These are phyloP conservation scores for Paedocypris sp. DNA, from an alignment of 2,113 vertebrate species.

Conservation along the genomic window DNA sequence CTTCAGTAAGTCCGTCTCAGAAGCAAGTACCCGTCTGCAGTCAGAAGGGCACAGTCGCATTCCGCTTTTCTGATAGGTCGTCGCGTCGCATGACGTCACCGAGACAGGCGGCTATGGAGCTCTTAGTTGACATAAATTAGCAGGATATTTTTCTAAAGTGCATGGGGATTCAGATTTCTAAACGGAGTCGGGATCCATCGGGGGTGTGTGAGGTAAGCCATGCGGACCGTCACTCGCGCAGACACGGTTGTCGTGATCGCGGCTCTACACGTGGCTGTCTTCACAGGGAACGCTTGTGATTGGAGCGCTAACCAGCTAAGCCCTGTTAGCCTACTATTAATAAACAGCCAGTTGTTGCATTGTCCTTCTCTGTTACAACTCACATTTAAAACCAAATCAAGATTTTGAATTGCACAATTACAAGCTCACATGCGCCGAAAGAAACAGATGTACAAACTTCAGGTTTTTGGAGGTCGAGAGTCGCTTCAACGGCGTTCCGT, in stretches of 20 bases:
- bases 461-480: not conserved
- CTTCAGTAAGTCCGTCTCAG: too few relatives aligned
- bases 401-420: not conserved
- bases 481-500: too few relatives aligned
- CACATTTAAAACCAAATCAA: not conserved
- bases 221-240: not conserved
- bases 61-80: not conserved
- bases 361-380: conserved; percentile 4
- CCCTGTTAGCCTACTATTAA: conserved; percentile 32
- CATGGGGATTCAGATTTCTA: conserved; percentile 14
- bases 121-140: conserved; percentile 29
- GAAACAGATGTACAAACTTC: not conserved
- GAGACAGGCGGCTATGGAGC: not conserved
- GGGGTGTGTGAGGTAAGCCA: conserved; percentile 18
- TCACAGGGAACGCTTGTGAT: conserved; percentile 10
- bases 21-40: too few relatives aligned
- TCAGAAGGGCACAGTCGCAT: not conserved
- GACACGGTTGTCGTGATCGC: not conserved
- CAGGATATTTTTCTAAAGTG: conserved; percentile 22
- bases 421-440: too few relatives aligned
- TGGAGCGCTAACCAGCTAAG: conserved; percentile 26
- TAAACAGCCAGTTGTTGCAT: conserved; percentile 32
- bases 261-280: conserved; percentile 20
- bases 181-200: not conserved
- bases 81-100: conserved; percentile 17